These are phyloP conservation scores for Chymomyza procnemis DNA, from an alignment of 2,888 invertebrate species.

Conservation along the genomic window DNA sequence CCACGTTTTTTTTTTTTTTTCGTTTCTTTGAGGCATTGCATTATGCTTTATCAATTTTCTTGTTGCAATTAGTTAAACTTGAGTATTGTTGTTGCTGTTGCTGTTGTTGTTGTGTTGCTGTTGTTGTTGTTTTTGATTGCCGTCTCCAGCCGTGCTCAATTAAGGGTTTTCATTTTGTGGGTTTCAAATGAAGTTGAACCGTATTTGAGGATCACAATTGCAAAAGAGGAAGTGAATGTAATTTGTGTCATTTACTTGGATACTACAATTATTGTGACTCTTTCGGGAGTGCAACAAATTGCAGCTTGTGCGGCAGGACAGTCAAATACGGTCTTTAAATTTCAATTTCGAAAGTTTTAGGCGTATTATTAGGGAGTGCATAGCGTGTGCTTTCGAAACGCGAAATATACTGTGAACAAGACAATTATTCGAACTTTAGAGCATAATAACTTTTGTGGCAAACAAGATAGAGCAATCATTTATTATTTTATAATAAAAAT, in stretches of 20 bases:
- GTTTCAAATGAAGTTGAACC: not conserved
- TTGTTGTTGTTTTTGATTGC: slow-evolving; percentile 41
- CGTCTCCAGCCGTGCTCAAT: slow-evolving; percentile 35
- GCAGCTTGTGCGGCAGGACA: not conserved
- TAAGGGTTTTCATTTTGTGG: slow-evolving; percentile 22
- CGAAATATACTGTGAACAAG: not conserved
- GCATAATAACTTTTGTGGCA: too few relatives aligned
- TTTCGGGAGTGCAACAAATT: not conserved
- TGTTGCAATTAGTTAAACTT: slow-evolving; percentile 3
- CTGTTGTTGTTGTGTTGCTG: slow-evolving; percentile 50
- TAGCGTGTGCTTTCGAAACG: not conserved
- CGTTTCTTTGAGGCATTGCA: not conserved
- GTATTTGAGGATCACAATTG: not conserved
- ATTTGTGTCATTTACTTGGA: not conserved
- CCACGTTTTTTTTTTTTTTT: slow-evolving; percentile 39
- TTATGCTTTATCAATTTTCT: slow-evolving; percentile 4
- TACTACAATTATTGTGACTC: not conserved
- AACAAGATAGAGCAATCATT: too few relatives aligned
- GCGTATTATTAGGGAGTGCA: not conserved
- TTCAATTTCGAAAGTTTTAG: not conserved
- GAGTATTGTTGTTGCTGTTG: too few relatives aligned
- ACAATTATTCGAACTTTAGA: too few relatives aligned
- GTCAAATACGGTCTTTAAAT: not conserved
- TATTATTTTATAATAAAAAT: too few relatives aligned
- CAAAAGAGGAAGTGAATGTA: not conserved